phyloP scores from a whole-genome alignment of 1,140 invertebrate species.

The Andricus grossulariae region DNA sequence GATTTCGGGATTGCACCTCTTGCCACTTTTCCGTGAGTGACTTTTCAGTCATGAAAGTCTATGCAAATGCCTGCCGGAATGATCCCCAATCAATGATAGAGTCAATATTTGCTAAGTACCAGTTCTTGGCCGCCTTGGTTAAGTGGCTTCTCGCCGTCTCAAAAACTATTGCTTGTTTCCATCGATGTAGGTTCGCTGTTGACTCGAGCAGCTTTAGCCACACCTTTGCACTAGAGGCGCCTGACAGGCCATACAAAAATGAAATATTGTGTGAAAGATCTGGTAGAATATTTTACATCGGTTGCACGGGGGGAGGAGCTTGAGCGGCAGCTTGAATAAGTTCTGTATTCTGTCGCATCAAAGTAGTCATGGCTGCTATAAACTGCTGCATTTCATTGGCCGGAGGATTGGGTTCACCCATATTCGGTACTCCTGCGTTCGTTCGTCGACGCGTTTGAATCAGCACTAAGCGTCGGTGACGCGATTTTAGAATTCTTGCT shows the following conservation, averaged over 20 bases:
- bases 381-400: background rate
- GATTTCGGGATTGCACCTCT: conserved; percentile 30
- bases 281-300: too few species aligned
- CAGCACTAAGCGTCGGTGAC: too few species aligned
- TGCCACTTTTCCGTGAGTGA: conserved; percentile 31
- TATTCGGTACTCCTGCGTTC: too few species aligned
- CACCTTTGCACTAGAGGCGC: conserved; percentile 16
- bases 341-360: background rate
- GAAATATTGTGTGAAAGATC: conserved; percentile 32
- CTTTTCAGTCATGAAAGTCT: conserved; percentile 22
- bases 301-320: background rate
- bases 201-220: conserved; percentile 34
- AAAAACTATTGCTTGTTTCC: conserved; percentile 32
- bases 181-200: conserved; percentile 31
- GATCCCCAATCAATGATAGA: background rate
- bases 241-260: conserved; percentile 31
- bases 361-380: background rate
- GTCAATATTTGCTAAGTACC: conserved; percentile 19
- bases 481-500: too few species aligned
- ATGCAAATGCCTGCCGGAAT: conserved; percentile 5
- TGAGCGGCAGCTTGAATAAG: background rate
- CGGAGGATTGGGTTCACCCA: too few species aligned
- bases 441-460: too few species aligned
- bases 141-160: conserved; percentile 33
- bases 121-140: too few species aligned